Evolutionary conservation across 2,113 vertebrate genomes (phyloP), one percentile per base, ranked within the genome.

Genomic region (Hyla sarda): DNA sequence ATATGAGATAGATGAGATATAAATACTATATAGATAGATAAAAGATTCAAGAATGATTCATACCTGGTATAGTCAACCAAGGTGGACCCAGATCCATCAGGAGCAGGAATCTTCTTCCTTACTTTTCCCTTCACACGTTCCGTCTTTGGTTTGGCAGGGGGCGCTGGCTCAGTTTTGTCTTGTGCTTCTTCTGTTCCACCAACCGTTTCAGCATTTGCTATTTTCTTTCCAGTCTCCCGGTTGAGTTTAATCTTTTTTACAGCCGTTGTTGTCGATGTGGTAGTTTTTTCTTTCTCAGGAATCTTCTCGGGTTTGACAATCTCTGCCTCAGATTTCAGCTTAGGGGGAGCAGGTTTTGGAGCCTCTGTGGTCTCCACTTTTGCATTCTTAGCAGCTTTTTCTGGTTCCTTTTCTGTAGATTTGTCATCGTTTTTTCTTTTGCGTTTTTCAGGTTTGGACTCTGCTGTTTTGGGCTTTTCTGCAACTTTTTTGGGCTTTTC

Each of bases 211-310:
- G 89, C 87, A 28, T 93, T 94, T 72, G 92, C 91, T 67, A 97
- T 96, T 90, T 96, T 96, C 73, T 96, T 96, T 41, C 96, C 96
- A 14, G 93, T 96, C 89, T 97, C 96, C 82, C 95, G 92, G 90
- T 97, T 99, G 47, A 99, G 96, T 88, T 96, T 98, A 78, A 99
- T 99, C 91, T 98, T 99, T 89, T 96, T 97, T 87, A 95, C 93
- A 0, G 96, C 95, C 21, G 95, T 94, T 0, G 54, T 32, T 8
- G 76, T 14, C 2, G 52, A 6, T 48, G 47, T 14, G 7, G 52
- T n/a, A 67, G 94, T 74, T 88, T 93, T 95, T 83, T 96, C 95
- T 50, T 94, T 93, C 67, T 92, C 93, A 0, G 93, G 94, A 0
- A 90, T 91, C 45, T 92, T 90, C 58, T 95, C 94, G 58, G 92